Percentiles rank a stretch among this genome's conserved stretches.
Evolutionary conservation across 2,797 vertebrate genomes (phyloP).

Genomic region (Aulostomus chinensis): DNA sequence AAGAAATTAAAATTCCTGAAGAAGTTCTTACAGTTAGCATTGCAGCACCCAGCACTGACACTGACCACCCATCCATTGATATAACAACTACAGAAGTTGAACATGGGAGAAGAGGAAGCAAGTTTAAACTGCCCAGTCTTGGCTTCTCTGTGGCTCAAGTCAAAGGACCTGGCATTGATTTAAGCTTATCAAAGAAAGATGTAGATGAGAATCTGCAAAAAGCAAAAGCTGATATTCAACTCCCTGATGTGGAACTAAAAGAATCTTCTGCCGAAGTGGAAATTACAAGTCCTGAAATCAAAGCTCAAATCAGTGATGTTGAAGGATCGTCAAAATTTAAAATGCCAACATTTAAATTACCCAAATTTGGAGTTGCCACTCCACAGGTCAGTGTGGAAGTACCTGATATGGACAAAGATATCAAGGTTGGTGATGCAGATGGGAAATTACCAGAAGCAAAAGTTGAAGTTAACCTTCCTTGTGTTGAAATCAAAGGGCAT

Average conservation of each 20-base stretch:
- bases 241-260: constrained; percentile 11
- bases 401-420: constrained; percentile 4
- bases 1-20: constrained; percentile 20
- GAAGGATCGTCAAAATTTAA: constrained; percentile 62
- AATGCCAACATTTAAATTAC: constrained; percentile 41
- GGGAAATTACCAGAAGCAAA: constrained; percentile 17
- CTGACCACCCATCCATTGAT: constrained; percentile 17
- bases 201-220: constrained; percentile 24
- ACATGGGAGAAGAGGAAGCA: constrained; percentile 15
- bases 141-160: constrained; percentile 44
- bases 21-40: constrained; percentile 2
- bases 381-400: too few relatives aligned
- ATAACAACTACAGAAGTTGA: constrained; percentile 13
- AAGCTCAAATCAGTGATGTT: constrained; percentile 11
- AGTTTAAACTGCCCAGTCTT: constrained; percentile 40
- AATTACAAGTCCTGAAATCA: constrained; percentile 21
- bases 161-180: constrained; percentile 41
- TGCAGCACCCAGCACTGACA: constrained; percentile 13
- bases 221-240: constrained; percentile 2
- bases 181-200: constrained; percentile 45
- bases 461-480: constrained; percentile 10
- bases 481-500: constrained; percentile 25
- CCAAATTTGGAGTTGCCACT: constrained; percentile 35
- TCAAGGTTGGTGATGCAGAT: constrained; percentile 27
- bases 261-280: constrained; percentile 26